Percentiles rank a stretch among this genome's conserved stretches.
phyloP scores from a whole-genome alignment of 2,797 vertebrate species.

The Diplodus puntazzo region DNA sequence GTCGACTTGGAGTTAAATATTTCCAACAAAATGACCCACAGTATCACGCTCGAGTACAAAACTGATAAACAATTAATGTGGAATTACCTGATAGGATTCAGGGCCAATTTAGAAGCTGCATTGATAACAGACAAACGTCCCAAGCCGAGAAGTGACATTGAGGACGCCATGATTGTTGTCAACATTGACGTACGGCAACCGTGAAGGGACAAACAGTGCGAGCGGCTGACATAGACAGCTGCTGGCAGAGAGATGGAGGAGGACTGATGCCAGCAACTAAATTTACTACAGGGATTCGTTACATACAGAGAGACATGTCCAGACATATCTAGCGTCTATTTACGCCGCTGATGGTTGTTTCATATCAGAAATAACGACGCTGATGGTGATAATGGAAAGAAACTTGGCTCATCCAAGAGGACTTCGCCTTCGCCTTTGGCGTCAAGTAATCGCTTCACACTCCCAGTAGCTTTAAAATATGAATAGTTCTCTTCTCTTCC shows the following conservation, averaged over 20 bases:
- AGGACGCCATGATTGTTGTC: slow-evolving; percentile 86
- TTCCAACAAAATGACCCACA: not conserved
- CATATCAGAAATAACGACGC: slow-evolving; percentile 34
- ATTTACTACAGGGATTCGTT: slow-evolving; percentile 47
- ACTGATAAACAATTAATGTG: not conserved
- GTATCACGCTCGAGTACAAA: fast-evolving
- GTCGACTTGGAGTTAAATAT: not conserved
- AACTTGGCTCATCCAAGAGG: slow-evolving; percentile 2
- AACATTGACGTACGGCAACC: slow-evolving; percentile 69
- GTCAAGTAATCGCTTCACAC: not conserved
- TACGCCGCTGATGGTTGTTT: slow-evolving; percentile 24
- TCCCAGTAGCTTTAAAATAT: not conserved
- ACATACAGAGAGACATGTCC: slow-evolving; percentile 56
- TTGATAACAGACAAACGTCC: slow-evolving; percentile 79
- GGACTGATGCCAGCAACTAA: slow-evolving; percentile 34
- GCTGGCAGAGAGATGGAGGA: slow-evolving; percentile 28
- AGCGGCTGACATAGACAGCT: slow-evolving; percentile 17
- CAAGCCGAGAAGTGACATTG: slow-evolving; percentile 87
- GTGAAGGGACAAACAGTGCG: slow-evolving; percentile 63
- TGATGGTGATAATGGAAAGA: slow-evolving; percentile 36
- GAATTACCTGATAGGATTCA: slow-evolving; percentile 84
- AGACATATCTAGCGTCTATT: slow-evolving; percentile 55
- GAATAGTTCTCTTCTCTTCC: not conserved
- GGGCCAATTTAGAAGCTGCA: slow-evolving; percentile 72
- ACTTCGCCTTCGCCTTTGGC: not conserved